Evolutionary conservation across 35 echinoderm and acorn worm species (phyloP), one percentile per base, ranked within the genome.

Genomic region (Amphiura filiformis): DNA sequence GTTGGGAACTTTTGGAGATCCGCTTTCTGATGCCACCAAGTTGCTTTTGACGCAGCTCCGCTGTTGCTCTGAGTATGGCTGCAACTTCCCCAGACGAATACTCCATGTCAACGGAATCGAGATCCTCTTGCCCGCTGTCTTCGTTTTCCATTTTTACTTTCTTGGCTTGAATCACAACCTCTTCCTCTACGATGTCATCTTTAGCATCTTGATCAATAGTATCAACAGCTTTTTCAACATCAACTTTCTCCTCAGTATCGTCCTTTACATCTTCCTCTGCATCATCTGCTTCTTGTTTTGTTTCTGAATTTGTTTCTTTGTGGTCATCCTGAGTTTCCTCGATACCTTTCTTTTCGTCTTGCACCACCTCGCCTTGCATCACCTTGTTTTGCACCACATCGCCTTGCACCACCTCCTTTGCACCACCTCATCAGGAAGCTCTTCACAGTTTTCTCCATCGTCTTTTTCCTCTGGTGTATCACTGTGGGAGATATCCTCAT

Each of bases 261-360:
- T 86, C 84, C 52, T 40, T 44, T 36, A 20, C 80, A 44, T 81
- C 83, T 28, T 82, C 61, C 31, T 92, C 35, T 83, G 7, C 38
- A 52, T 86, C 83, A 81, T 32, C 78, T 70, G 7, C 84, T n/a
- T 47, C 39, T 31, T 80, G 83, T 70, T 75, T 42, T 47, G 36
- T 78, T 33, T 83, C 86, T 39, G 38, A 39, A 18, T 88, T 78
- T 41, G 49, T 85, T 31, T 84, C 76, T 39, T 32, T 70, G 0
- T 90, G 78, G 28, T 52, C 80, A 32, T 86, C 56, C 76, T 90
- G 56, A n/a, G 37, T 37, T 80, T 84, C 82, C 35, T 84, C 42
- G 22, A n/a, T 42, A 13, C 38, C 49, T 79, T 13, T 40, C 31
- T 41, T 41, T 81, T 30, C 31, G 44, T 11, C 7, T 52, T 52